Percentiles rank a stretch among this genome's conserved stretches.
Conservation (phyloP, 2,113 vertebrate species). For the Toxotes chatareus region DNA sequence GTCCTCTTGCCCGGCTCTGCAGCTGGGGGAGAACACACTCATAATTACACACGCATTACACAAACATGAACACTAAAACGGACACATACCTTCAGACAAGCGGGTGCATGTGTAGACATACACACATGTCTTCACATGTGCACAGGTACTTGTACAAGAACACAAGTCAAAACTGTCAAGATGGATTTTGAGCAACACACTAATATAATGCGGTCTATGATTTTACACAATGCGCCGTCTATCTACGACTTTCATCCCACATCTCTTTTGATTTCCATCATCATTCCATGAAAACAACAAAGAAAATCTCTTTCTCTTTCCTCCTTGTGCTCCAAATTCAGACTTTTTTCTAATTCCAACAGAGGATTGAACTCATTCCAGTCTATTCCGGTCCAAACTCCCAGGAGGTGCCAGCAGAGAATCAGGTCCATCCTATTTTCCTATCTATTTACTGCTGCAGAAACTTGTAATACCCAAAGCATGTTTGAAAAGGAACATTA, state of each 20-base stretch:
- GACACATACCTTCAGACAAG: slow-evolving; percentile 27
- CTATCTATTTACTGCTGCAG: slow-evolving; percentile 44
- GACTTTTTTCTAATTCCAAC: slow-evolving; percentile 51
- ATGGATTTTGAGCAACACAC: neutral
- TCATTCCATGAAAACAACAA: slow-evolving; percentile 22
- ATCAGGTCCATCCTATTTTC: slow-evolving; percentile 54
- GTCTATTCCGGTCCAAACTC: slow-evolving; percentile 58
- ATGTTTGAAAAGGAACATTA: slow-evolving; percentile 20
- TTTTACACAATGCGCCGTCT: neutral
- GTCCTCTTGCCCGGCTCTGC: slow-evolving; percentile 51
- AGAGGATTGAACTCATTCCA: slow-evolving; percentile 71
- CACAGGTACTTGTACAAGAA: neutral
- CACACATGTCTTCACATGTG: neutral
- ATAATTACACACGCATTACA: slow-evolving; percentile 40
- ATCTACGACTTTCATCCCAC: neutral
- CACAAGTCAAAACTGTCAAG: neutral
- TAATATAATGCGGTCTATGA: neutral
- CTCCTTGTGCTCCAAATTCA: slow-evolving; percentile 53
- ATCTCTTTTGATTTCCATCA: slow-evolving; percentile 8
- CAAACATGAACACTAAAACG: slow-evolving; percentile 28
- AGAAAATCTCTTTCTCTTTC: neutral
- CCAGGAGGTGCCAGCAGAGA: slow-evolving; percentile 58
- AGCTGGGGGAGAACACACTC: slow-evolving; percentile 51
- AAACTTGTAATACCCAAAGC: slow-evolving; percentile 11
- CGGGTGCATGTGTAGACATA: neutral